A percentile compares a stretch with the other conserved stretches of the same genome.
phyloP scores from a whole-genome alignment of 2,113 vertebrate species.

The Spermophilus dauricus region DNA sequence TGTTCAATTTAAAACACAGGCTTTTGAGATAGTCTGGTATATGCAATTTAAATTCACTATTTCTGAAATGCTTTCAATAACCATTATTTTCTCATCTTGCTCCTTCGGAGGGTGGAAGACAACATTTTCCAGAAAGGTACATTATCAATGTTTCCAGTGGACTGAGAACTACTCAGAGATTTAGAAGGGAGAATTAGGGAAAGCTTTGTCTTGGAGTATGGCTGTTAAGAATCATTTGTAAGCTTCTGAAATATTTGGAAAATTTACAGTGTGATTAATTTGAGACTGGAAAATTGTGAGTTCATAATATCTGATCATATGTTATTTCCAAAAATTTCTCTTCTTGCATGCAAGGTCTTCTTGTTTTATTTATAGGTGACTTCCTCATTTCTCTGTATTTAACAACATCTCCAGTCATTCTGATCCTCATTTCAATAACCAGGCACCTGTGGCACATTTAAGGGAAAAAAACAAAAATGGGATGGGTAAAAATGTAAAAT shows the following conservation, averaged over 20 bases:
- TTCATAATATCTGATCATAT: background rate
- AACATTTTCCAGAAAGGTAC: slow-evolving; percentile 34
- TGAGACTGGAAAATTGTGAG: slow-evolving; percentile 4
- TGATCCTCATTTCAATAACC: slow-evolving; percentile 9
- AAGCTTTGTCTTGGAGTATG: background rate
- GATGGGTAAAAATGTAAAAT: slow-evolving; percentile 25
- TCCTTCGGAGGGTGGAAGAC: background rate
- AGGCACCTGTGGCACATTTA: background rate
- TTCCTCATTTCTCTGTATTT: background rate
- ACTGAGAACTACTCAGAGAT: background rate
- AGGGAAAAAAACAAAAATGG: background rate
- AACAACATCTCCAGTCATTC: background rate
- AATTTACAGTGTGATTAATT: background rate
- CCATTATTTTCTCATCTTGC: slow-evolving; percentile 42
- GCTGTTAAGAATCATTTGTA: slow-evolving; percentile 15
- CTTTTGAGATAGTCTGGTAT: background rate
- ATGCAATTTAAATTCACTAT: slow-evolving; percentile 28
- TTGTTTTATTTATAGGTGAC: slow-evolving; percentile 28
- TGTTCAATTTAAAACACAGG: background rate
- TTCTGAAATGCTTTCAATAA: slow-evolving; percentile 53
- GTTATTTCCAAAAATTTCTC: background rate
- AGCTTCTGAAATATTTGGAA: slow-evolving; percentile 42
- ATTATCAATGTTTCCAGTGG: background rate
- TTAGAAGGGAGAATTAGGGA: background rate
- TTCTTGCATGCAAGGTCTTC: background rate